Evolutionary conservation across 2,888 invertebrate species (phyloP), one percentile per base, ranked within the genome.

Genomic region (Thelaira solivaga): DNA sequence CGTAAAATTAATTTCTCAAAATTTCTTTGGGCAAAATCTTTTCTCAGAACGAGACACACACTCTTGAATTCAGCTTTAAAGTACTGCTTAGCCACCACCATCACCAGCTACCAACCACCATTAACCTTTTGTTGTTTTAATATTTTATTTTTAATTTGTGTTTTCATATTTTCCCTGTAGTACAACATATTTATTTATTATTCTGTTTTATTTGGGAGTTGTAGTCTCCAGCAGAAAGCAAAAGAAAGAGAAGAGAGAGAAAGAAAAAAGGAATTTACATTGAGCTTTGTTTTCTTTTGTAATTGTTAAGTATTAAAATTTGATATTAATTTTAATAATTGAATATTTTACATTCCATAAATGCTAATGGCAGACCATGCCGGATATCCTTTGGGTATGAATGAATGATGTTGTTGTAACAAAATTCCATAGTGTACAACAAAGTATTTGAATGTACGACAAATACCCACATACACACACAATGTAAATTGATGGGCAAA

Each of bases 251-350:
- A n/a, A n/a, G n/a, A n/a, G n/a, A n/a, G n/a, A n/a, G n/a, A n/a
- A n/a, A n/a, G n/a, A n/a, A n/a, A n/a, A n/a, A n/a, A n/a, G n/a
- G n/a, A 36, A 10, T 11, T 8, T 24, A 59, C 22, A 8, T 18
- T 57, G 26, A 24, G 22, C 18, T 57, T 76, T 62, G 13, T 61
- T 74, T 59, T 65, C 65, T 59, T 65, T 65, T 74, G 74, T 74
- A 61, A 71, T 69, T 74, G 74, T 65, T 20, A 31, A 78, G 65
- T 65, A 69, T 78, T 69, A 74, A 74, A 74, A 78, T 69, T 74
- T 78, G 65, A 74, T 78, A 78, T 78, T 74, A 78, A 74, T 78
- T 78, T 78, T 78, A 78, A 78, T 78, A 78, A 78, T 74, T 78
- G 74, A 78, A 78, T 78, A 78, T 78, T 69, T 78, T 49, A 64